A percentile compares a stretch with the other conserved stretches of the same genome.
These are phyloP conservation scores for Campoplex nolae DNA, from an alignment of 2,888 invertebrate species.

Conservation along the genomic window DNA sequence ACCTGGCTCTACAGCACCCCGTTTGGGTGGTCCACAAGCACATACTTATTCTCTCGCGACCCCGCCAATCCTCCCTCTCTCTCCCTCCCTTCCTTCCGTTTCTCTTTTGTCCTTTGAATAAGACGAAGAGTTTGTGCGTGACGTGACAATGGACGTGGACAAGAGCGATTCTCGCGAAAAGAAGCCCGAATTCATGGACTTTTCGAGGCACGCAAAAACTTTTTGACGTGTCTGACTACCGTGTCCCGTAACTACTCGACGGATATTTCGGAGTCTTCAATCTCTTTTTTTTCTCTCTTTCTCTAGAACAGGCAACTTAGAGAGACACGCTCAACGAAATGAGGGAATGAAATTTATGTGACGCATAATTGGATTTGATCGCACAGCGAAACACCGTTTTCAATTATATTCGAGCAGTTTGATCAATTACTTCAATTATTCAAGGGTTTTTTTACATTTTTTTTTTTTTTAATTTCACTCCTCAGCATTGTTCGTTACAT, in stretches of 20 bases:
- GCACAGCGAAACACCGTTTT: not conserved
- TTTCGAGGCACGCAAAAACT: slow-evolving; percentile 24
- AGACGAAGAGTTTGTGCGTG: slow-evolving; percentile 59
- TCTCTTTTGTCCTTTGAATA: slow-evolving; percentile 40
- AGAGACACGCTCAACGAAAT: not conserved
- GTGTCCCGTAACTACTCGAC: slow-evolving; percentile 49
- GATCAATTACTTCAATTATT: not conserved
- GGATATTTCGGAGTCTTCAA: not conserved
- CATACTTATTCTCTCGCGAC: slow-evolving; percentile 40
- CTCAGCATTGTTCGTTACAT: not conserved
- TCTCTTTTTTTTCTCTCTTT: not conserved
- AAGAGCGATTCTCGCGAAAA: slow-evolving; percentile 57
- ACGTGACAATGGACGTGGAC: slow-evolving; percentile 63
- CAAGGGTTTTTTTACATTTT: not conserved
- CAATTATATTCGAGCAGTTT: not conserved
- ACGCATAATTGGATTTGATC: slow-evolving; percentile 1
- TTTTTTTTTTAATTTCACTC: not conserved
- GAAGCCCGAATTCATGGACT: slow-evolving; percentile 59
- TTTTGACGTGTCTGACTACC: slow-evolving; percentile 52
- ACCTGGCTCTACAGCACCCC: slow-evolving; percentile 64
- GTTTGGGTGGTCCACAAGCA: slow-evolving; percentile 68
- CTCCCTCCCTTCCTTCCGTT: not conserved
- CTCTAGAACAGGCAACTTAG: not conserved
- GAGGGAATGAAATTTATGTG: not conserved
- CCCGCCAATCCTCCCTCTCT: not conserved